Percentiles rank a stretch among this genome's conserved stretches.
phyloP scores from a whole-genome alignment of 1,140 invertebrate species.

The Zeugodacus cucurbitae region DNA sequence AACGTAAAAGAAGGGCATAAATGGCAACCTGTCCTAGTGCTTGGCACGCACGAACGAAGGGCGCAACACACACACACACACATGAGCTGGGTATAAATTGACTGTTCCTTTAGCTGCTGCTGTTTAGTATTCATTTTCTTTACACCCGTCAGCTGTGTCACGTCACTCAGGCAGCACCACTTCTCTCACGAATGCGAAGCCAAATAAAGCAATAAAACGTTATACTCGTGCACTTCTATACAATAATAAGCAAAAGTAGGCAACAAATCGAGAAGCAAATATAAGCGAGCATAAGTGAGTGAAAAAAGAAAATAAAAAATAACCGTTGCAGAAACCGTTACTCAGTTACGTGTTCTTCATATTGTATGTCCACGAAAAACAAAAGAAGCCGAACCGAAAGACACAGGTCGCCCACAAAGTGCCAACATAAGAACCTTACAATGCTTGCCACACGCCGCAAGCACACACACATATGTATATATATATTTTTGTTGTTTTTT shows the following conservation, averaged over 20 bases:
- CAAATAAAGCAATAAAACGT: neutral
- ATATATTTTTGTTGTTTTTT: neutral
- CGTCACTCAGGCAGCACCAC: conserved; percentile 4
- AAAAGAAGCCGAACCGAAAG: neutral
- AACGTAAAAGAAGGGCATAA: conserved; percentile 3
- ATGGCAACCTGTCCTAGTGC: conserved; percentile 23
- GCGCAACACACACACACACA: neutral
- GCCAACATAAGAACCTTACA: neutral
- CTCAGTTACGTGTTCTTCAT: neutral
- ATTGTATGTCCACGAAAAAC: neutral
- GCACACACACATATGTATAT: neutral
- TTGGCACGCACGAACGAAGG: neutral
- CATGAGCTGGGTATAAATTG: neutral
- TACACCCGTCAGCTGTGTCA: conserved; percentile 31
- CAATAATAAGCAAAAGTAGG: conserved; percentile 23
- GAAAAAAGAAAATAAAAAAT: neutral
- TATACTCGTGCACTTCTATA: neutral
- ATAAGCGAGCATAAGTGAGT: neutral
- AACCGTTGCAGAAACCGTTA: neutral
- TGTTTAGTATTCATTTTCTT: conserved; percentile 28
- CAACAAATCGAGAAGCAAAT: neutral
- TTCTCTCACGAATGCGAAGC: neutral
- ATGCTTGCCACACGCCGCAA: neutral
- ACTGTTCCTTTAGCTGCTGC: neutral
- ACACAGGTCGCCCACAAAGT: neutral